phyloP scores from a whole-genome alignment of 2,113 vertebrate species.

The Candoia aspera region DNA sequence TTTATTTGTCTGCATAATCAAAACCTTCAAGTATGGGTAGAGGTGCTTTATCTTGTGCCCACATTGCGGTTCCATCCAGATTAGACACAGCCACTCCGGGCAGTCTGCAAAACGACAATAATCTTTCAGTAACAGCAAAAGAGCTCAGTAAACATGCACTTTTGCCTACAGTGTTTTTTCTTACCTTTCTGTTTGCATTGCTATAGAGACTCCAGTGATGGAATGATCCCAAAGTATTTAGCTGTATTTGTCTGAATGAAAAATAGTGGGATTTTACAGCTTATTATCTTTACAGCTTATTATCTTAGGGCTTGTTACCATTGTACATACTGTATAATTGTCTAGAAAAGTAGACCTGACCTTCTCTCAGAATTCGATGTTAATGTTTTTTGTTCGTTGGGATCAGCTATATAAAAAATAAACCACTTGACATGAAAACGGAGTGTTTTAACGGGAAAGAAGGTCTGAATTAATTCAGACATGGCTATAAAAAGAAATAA shows the following conservation, averaged over 20 bases:
- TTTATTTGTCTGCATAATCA: not conserved
- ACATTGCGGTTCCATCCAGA: not conserved
- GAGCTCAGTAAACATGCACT: not conserved
- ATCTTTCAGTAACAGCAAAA: not conserved
- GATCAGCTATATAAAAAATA: slow-evolving; percentile 63
- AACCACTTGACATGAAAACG: slow-evolving; percentile 13
- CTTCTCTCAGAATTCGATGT: slow-evolving; percentile 48
- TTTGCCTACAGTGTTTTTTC: not conserved
- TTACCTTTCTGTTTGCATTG: not conserved
- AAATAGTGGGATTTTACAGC: not conserved
- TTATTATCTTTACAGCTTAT: not conserved
- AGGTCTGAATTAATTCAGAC: slow-evolving; percentile 46
- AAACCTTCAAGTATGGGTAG: not conserved
- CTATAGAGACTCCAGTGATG: not conserved
- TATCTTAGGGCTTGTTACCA: not conserved
- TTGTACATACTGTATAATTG: slow-evolving; percentile 14
- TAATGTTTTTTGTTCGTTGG: slow-evolving; percentile 59
- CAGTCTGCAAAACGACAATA: not conserved
- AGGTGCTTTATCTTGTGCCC: not conserved
- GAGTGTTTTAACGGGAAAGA: slow-evolving; percentile 4
- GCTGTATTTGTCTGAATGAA: not conserved
- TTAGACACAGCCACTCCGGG: not conserved
- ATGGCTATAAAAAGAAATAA: not conserved
- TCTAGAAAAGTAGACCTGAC: slow-evolving; percentile 46
- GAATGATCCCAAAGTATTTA: not conserved